A percentile compares a stretch with the other conserved stretches of the same genome.
phyloP scores from a whole-genome alignment of 2,888 invertebrate species.

The Mimas tiliae region DNA sequence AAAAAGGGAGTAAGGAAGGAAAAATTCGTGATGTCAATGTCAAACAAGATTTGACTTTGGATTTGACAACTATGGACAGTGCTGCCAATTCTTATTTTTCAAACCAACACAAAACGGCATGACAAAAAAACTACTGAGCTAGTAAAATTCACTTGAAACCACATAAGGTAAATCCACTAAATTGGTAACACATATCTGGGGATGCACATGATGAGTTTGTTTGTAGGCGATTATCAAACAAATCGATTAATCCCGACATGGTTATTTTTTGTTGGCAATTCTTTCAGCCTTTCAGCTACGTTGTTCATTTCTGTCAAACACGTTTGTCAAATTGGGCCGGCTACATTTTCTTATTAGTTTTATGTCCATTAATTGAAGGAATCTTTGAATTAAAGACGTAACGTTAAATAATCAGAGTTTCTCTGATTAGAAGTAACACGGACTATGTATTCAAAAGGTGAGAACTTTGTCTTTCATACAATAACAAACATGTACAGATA shows the following conservation, averaged over 20 bases:
- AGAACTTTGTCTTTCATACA: conserved; percentile 41
- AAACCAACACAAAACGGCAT: too few species aligned
- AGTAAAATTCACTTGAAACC: too few species aligned
- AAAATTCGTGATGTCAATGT: conserved; percentile 35
- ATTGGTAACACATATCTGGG: too few species aligned
- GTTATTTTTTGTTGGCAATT: background rate
- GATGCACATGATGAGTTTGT: too few species aligned
- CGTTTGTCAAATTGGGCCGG: conserved; percentile 50
- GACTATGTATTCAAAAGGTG: conserved; percentile 62
- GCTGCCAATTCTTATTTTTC: too few species aligned
- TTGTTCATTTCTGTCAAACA: conserved; percentile 66
- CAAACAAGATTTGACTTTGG: conserved; percentile 25
- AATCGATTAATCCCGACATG: background rate
- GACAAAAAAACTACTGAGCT: too few species aligned
- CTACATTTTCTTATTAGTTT: conserved; percentile 29
- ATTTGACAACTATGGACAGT: too few species aligned
- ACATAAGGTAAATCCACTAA: too few species aligned
- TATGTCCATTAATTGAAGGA: conserved; percentile 3
- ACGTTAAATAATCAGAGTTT: conserved; percentile 10
- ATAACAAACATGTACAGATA: background rate
- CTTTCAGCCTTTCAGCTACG: conserved; percentile 56
- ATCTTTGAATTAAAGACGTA: background rate
- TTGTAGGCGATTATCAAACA: too few species aligned
- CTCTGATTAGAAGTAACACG: background rate
- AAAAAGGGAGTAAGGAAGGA: conserved; percentile 32